Base-by-base conservation (phyloP, 2,113 vertebrate genomes). In the Chloroceryle aenea region DNA sequence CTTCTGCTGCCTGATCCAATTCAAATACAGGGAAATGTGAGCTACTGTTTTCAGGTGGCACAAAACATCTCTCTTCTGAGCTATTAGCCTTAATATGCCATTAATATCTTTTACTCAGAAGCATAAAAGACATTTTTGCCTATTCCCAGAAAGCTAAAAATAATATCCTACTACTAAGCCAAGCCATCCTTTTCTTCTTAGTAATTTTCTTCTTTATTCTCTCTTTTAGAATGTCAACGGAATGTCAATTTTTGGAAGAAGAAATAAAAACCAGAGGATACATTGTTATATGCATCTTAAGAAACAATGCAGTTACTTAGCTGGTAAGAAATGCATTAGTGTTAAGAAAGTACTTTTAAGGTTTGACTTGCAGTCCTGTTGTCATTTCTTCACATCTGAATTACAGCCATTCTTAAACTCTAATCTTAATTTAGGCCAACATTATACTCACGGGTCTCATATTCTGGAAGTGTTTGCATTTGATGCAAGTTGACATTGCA, bases 371-470 rank as follows among this genome's bases (percentile, higher is more conserved):
- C 22, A 23, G 14, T 42, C 9, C 2, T 36, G 3, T 36, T 74
- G 10, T 45, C 1, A 45, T 85, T 77, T 59, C 16, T 88, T 55
- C 74, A 21, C 5, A 2, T 40, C 25, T 23, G 29, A 85, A 42
- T 55, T 78, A 34, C 23, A 81, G 27, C 22, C 3, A 64, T 56
- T 81, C 30, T 64, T 68, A 82, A 64, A 48, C 40, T 11, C 6
- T 55, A 55, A 85, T 75, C 38, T 79, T 63, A 88, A 75, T 38
- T 77, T 73, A 68, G 10, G 17, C 6, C 47, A 63, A n/a, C n/a
- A 32, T 0, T 47, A 36, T 36, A 64, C 8, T 26, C 64, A 48
- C 42, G 56, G 5, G 4, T 53, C 58, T 2, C 3, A 52, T 6
- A 40, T 63, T 90, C 21, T 83, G 6, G 42, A 30, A 75, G 8